Evolutionary conservation across 2,113 vertebrate species (phyloP).

Genomic region (Cryptotis parvus): DNA sequence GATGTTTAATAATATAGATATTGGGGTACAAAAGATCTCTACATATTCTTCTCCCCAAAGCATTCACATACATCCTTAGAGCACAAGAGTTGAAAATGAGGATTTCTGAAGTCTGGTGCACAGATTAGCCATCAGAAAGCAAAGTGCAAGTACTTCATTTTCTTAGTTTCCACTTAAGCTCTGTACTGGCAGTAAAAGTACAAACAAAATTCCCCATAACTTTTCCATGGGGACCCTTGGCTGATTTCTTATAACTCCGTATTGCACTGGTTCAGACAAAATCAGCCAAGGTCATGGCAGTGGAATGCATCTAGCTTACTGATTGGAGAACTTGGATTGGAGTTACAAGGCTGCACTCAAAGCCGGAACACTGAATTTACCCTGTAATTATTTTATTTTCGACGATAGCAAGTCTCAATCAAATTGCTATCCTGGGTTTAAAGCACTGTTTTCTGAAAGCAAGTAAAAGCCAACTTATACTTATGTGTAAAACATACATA

Average conservation of each 20-base stretch:
- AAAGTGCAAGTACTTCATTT: slow-evolving; percentile 11
- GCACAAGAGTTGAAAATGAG: not conserved
- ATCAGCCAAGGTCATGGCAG: slow-evolving; percentile 66
- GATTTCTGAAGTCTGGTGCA: slow-evolving; percentile 34
- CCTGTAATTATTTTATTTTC: slow-evolving; percentile 82
- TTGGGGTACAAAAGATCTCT: not conserved
- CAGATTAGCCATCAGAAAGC: slow-evolving; percentile 53
- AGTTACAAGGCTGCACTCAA: slow-evolving; percentile 62
- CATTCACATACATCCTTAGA: not conserved
- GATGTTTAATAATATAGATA: not conserved
- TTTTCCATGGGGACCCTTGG: slow-evolving; percentile 53
- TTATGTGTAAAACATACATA: slow-evolving; percentile 67
- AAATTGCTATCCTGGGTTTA: slow-evolving; percentile 72
- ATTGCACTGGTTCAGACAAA: slow-evolving; percentile 58
- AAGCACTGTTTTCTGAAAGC: slow-evolving; percentile 72
- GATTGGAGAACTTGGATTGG: slow-evolving; percentile 51
- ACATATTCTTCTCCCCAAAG: not conserved
- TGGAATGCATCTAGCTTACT: slow-evolving; percentile 57
- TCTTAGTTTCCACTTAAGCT: slow-evolving; percentile 59
- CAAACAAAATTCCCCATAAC: slow-evolving; percentile 63
- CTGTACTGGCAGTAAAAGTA: slow-evolving; percentile 57
- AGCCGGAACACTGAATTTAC: slow-evolving; percentile 65
- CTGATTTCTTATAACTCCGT: slow-evolving; percentile 60
- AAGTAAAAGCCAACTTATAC: slow-evolving; percentile 70
- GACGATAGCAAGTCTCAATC: slow-evolving; percentile 75